Evolutionary conservation across 2,888 invertebrate genomes (phyloP).

Genomic region (Dynastes maya): DNA sequence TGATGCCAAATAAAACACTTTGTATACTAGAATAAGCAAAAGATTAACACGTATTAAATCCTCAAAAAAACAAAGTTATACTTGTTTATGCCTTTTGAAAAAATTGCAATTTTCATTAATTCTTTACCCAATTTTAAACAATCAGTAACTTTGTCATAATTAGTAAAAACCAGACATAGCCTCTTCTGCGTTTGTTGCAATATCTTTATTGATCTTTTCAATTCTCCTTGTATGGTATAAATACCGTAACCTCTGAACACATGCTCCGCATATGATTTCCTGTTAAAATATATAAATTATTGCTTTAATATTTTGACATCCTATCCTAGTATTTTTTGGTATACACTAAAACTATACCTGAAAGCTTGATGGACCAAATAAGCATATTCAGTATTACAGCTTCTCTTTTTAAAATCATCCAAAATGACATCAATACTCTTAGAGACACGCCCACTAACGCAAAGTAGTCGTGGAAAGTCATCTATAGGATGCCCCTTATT

Average conservation of each 20-base stretch:
- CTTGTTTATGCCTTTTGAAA: constrained; percentile 39
- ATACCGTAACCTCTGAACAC: constrained; percentile 21
- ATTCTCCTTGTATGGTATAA: not conserved
- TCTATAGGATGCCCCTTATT: constrained; percentile 78
- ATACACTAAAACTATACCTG: not conserved
- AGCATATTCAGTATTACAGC: constrained; percentile 61
- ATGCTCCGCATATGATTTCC: not conserved
- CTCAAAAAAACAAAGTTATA: not conserved
- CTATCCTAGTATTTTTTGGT: too few relatives aligned
- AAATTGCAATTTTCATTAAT: constrained; percentile 34
- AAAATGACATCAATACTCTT: constrained; percentile 79
- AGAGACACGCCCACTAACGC: constrained; percentile 84
- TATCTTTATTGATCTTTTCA: not conserved
- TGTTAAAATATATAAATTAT: not conserved
- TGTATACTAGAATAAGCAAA: constrained; percentile 39
- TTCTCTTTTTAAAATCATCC: constrained; percentile 74
- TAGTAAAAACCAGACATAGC: constrained; percentile 21
- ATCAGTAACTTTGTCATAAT: constrained; percentile 7
- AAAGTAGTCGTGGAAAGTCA: constrained; percentile 80
- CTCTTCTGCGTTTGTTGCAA: not conserved
- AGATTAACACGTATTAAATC: not conserved
- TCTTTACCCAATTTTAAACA: constrained; percentile 12
- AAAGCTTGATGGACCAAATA: constrained; percentile 59
- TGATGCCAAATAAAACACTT: constrained; percentile 9
- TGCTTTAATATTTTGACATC: too few relatives aligned